phyloP scores from a whole-genome alignment of 1,140 invertebrate species.

The Idris sp. region DNA sequence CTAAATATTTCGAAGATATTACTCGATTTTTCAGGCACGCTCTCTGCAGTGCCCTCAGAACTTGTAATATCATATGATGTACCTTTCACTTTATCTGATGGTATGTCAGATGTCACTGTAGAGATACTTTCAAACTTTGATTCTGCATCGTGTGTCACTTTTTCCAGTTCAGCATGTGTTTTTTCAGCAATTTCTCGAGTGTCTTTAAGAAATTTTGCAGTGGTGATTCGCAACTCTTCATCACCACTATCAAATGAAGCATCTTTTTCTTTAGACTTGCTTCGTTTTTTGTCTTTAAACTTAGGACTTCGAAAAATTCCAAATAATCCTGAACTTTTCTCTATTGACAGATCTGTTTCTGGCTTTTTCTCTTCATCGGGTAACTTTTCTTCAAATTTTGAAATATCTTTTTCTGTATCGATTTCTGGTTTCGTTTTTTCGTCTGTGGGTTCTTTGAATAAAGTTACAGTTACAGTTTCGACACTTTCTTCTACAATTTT shows the following conservation, averaged over 20 bases:
- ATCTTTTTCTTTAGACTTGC: conserved; percentile 66
- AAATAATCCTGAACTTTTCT: conserved; percentile 67
- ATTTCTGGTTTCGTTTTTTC: neutral
- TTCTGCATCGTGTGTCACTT: neutral
- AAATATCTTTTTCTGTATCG: neutral
- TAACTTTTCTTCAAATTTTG: neutral
- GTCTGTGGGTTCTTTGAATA: conserved; percentile 14
- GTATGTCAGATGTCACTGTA: conserved; percentile 10
- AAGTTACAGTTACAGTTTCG: conserved; percentile 32
- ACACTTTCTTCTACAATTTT: conserved; percentile 47
- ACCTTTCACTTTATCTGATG: conserved; percentile 38
- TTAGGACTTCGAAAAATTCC: conserved; percentile 73
- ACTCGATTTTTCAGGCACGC: conserved; percentile 20
- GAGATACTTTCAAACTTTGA: conserved; percentile 1
- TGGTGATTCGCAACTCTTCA: conserved; percentile 57
- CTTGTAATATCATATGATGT: conserved; percentile 28
- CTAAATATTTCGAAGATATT: conserved; percentile 53
- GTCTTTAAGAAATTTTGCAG: conserved; percentile 61
- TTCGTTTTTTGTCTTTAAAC: conserved; percentile 63
- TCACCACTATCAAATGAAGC: conserved; percentile 55
- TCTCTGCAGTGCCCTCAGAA: conserved; percentile 1
- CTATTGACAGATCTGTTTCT: conserved; percentile 23
- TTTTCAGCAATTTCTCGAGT: conserved; percentile 44
- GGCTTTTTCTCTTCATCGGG: neutral
- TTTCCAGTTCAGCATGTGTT: conserved; percentile 1